These are phyloP conservation scores for Xenopus tropicalis DNA, from an alignment of 2,113 vertebrate species.

Conservation along the genomic window DNA sequence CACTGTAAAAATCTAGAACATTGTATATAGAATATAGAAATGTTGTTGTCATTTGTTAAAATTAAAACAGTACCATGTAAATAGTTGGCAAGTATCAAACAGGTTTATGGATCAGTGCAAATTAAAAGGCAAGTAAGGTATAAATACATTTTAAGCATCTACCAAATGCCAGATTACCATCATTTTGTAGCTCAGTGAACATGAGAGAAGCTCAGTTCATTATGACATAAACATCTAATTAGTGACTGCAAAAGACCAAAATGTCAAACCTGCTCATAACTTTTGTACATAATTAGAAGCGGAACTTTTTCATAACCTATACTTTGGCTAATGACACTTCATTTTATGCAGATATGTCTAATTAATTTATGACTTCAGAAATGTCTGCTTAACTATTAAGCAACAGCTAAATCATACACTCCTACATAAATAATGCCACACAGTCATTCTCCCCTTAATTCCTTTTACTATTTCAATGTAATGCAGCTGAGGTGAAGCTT, in stretches of 20 bases:
- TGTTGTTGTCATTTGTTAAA: background rate
- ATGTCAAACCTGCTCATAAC: slow-evolving; percentile 42
- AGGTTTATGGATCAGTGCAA: slow-evolving; percentile 34
- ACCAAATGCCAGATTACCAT: slow-evolving; percentile 42
- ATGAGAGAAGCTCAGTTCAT: slow-evolving; percentile 41
- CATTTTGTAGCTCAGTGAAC: slow-evolving; percentile 38
- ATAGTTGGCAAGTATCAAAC: slow-evolving; percentile 15
- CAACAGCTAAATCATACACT: background rate
- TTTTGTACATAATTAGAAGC: slow-evolving; percentile 39
- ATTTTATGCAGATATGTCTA: slow-evolving; percentile 24
- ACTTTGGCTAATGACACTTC: slow-evolving; percentile 24
- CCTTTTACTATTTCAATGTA: too few species aligned
- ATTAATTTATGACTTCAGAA: slow-evolving; percentile 9
- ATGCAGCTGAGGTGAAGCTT: too few species aligned
- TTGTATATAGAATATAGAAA: background rate
- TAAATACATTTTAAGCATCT: slow-evolving; percentile 32
- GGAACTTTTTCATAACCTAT: slow-evolving; percentile 30
- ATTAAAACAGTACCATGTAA: slow-evolving; percentile 10
- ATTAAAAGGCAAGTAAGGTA: slow-evolving; percentile 21
- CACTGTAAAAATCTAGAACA: too few species aligned
- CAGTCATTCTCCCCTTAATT: too few species aligned
- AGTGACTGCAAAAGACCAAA: slow-evolving; percentile 42
- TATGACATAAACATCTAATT: slow-evolving; percentile 44
- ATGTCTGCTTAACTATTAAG: background rate
- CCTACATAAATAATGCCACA: too few species aligned